These are phyloP conservation scores for Toxostoma redivivum DNA, from an alignment of 2,113 vertebrate species.

Conservation along the genomic window DNA sequence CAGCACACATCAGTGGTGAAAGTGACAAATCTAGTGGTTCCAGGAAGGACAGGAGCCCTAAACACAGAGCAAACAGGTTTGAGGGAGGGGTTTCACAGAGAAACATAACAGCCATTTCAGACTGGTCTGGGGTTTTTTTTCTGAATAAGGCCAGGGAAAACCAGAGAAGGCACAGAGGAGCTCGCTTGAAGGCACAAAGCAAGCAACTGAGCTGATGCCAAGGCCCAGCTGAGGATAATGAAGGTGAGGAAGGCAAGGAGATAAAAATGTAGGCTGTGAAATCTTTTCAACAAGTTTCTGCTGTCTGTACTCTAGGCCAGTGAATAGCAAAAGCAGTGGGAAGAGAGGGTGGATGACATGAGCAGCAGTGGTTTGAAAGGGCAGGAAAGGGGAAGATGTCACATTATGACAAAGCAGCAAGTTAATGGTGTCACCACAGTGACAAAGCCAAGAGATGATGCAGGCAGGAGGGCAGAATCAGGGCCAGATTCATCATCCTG, in stretches of 20 bases:
- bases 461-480: not conserved
- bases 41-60: not conserved
- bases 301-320: not conserved
- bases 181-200: not conserved
- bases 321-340: not conserved
- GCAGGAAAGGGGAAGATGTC: not conserved
- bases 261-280: not conserved
- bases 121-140: not conserved
- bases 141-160: not conserved
- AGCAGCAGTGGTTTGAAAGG: not conserved
- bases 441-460: not conserved
- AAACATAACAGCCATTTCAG: not conserved
- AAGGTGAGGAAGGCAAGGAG: not conserved
- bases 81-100: not conserved
- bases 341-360: not conserved
- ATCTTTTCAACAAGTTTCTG: not conserved
- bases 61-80: not conserved
- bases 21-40: not conserved
- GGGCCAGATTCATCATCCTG: not conserved
- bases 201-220: not conserved
- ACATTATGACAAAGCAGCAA: not conserved
- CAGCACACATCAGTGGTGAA: not conserved
- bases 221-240: fast-evolving
- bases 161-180: not conserved
- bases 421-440: not conserved